These are phyloP conservation scores for Caenorhabditis latens DNA, from an alignment of 1,140 invertebrate genomes.

Conservation along the genomic window DNA sequence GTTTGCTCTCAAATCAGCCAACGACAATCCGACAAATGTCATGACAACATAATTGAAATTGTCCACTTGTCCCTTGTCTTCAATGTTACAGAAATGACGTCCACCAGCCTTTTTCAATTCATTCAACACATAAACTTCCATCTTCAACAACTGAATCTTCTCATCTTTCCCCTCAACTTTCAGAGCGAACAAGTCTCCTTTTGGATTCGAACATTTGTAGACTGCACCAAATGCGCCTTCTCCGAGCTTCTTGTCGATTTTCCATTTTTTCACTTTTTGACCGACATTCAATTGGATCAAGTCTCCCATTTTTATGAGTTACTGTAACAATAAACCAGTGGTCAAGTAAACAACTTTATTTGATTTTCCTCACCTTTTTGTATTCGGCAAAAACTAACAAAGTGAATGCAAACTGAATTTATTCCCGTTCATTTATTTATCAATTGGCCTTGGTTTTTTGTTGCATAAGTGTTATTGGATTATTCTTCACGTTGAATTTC, in stretches of 20 bases:
- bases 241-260: conserved; percentile 71
- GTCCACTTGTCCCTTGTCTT: conserved; percentile 64
- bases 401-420: background rate
- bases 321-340: background rate
- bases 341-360: background rate
- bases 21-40: conserved; percentile 69
- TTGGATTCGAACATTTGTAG: conserved; percentile 67
- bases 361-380: background rate
- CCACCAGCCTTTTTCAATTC: conserved; percentile 67
- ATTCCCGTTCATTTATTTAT: too few relatives aligned
- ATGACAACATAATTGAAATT: conserved; percentile 72
- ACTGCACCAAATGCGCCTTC: conserved; percentile 72
- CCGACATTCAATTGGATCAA: conserved; percentile 50
- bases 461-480: too few relatives aligned
- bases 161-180: conserved; percentile 70
- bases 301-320: conserved; percentile 44
- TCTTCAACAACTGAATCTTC: conserved; percentile 71
- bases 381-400: conserved; percentile 1
- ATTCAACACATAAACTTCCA: conserved; percentile 71
- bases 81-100: conserved; percentile 67
- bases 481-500: too few relatives aligned
- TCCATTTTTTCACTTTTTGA: conserved; percentile 65
- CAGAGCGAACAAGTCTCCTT: conserved; percentile 65
- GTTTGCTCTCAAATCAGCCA: conserved; percentile 58
- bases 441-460: too few relatives aligned